These are phyloP conservation scores for Poecilus cupreus DNA, from an alignment of 2,888 invertebrate species.

Conservation along the genomic window DNA sequence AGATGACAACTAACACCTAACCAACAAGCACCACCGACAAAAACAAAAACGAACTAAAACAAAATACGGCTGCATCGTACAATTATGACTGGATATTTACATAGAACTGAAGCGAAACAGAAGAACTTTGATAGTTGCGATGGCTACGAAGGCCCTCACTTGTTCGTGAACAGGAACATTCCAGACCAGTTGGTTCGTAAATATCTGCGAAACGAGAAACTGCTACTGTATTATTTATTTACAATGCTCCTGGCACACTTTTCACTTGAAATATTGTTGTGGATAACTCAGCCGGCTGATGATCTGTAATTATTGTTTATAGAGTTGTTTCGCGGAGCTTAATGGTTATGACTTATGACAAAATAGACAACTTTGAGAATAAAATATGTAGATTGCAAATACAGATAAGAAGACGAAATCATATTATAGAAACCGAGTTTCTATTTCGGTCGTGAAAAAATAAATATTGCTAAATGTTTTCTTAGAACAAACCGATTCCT, in stretches of 20 bases:
- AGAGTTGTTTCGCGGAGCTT: too few relatives aligned
- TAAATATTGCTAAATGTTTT: too few relatives aligned
- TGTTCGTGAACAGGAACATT: background rate
- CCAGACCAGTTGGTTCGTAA: background rate
- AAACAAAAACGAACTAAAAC: conserved; percentile 1
- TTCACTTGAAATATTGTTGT: background rate
- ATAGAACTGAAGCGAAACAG: conserved; percentile 5
- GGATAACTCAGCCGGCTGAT: too few relatives aligned
- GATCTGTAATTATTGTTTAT: too few relatives aligned
- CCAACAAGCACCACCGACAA: background rate
- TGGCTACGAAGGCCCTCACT: background rate
- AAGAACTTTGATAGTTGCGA: conserved; percentile 5
- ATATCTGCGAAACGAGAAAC: background rate
- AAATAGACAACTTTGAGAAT: too few relatives aligned
- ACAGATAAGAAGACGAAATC: too few relatives aligned
- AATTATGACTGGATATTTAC: conserved; percentile 28
- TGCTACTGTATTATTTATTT: background rate
- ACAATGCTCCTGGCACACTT: background rate
- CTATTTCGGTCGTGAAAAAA: too few relatives aligned
- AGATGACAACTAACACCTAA: conserved; percentile 34
- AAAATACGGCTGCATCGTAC: background rate
- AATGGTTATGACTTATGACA: too few relatives aligned
- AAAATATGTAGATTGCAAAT: too few relatives aligned
- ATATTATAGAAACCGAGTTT: too few relatives aligned
- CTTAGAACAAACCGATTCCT: too few relatives aligned